Conservation (phyloP, 2,113 vertebrate genomes). For the Burhinus oedicnemus region DNA sequence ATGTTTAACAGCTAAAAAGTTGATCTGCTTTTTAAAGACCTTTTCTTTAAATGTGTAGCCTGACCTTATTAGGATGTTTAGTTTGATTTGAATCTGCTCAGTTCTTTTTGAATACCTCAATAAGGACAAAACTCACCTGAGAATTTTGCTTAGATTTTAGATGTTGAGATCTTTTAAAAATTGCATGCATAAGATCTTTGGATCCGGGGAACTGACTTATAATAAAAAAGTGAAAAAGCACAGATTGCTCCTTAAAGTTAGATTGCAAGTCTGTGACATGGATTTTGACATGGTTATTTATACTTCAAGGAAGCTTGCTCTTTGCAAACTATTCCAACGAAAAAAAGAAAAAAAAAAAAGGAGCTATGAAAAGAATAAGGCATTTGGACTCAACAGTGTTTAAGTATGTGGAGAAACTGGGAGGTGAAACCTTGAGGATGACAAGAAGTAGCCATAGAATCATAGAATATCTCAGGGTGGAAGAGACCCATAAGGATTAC, state of each 20-base stretch:
- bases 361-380: not conserved
- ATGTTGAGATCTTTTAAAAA: not conserved
- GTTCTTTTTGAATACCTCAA: not conserved
- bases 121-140: not conserved
- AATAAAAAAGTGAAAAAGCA: not conserved
- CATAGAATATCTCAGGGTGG: not conserved
- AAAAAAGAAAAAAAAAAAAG: not conserved
- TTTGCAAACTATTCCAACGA: not conserved
- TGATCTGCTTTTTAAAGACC: not conserved
- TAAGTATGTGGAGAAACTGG: not conserved
- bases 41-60: not conserved
- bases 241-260: not conserved
- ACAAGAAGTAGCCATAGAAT: not conserved
- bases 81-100: not conserved
- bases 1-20: not conserved
- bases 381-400: accelerated
- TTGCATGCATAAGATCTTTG: not conserved
- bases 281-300: not conserved
- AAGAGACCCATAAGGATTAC: not conserved
- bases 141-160: not conserved
- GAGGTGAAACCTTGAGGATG: not conserved
- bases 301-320: not conserved
- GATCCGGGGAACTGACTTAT: not conserved
- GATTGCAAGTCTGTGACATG: not conserved
- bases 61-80: not conserved